These are phyloP conservation scores for Panorpa germanica DNA, from an alignment of 2,888 invertebrate species.

Conservation along the genomic window DNA sequence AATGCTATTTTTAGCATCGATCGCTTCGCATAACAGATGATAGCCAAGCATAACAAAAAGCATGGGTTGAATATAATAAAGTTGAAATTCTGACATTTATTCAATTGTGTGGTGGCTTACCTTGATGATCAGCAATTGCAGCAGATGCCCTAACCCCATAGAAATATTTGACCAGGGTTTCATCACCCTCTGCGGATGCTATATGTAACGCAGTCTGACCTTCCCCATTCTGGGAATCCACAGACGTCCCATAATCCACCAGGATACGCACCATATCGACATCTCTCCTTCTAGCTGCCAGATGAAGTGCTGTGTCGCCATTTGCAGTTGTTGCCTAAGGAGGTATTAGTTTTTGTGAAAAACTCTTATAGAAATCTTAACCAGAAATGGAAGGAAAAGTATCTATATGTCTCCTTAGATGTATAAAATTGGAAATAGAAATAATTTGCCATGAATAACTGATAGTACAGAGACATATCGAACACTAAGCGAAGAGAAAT, in stretches of 20 bases:
- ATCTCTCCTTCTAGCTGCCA: slow-evolving; percentile 83
- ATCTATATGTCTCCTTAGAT: too few species aligned
- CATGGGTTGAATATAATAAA: too few species aligned
- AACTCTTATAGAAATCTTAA: slow-evolving; percentile 9
- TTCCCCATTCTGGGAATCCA: slow-evolving; percentile 84
- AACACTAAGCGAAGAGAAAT: too few species aligned
- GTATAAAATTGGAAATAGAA: too few species aligned
- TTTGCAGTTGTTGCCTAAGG: slow-evolving; percentile 53
- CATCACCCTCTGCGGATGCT: slow-evolving; percentile 90
- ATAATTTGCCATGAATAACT: too few species aligned
- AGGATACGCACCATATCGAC: slow-evolving; percentile 84
- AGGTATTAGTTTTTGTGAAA: slow-evolving; percentile 9
- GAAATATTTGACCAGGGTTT: slow-evolving; percentile 84
- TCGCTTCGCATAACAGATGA: too few species aligned
- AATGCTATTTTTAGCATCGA: too few species aligned
- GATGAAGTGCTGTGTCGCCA: slow-evolving; percentile 87
- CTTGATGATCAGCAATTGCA: slow-evolving; percentile 84
- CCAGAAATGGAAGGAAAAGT: too few species aligned
- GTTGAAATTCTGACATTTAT: too few species aligned
- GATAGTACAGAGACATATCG: too few species aligned
- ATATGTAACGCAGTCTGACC: slow-evolving; percentile 93
- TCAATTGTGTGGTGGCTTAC: slow-evolving; percentile 20
- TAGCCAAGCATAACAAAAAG: too few species aligned
- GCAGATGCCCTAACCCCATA: slow-evolving; percentile 90
- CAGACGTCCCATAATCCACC: slow-evolving; percentile 79